Percentiles rank a stretch among this genome's conserved stretches.
Conservation (phyloP, 2,888 invertebrate genomes). For the Glyphotaelius pellucidus region DNA sequence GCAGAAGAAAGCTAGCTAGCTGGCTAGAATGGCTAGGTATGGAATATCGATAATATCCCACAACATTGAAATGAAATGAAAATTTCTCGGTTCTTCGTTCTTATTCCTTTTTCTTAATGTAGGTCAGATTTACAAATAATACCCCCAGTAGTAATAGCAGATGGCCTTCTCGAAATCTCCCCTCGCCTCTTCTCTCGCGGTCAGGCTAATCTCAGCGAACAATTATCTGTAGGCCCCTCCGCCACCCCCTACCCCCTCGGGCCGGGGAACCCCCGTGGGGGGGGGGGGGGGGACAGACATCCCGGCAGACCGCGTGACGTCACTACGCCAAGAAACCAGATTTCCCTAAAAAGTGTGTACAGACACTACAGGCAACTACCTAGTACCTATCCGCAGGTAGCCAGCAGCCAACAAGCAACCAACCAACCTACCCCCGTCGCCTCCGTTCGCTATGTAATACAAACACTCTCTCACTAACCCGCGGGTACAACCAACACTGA, state of each 20-base stretch:
- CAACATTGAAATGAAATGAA: background rate
- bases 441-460: slow-evolving; percentile 32
- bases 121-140: slow-evolving; percentile 45
- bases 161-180: slow-evolving; percentile 27
- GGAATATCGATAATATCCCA: background rate
- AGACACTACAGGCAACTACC: slow-evolving; percentile 38
- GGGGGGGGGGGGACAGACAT: slow-evolving; percentile 56
- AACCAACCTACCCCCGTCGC: slow-evolving; percentile 26
- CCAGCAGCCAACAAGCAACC: background rate
- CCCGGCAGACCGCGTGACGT: slow-evolving; percentile 65
- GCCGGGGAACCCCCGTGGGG: slow-evolving; percentile 58
- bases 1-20: background rate
- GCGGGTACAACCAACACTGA: slow-evolving; percentile 21
- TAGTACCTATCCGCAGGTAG: slow-evolving; percentile 37
- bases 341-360: slow-evolving; percentile 62
- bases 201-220: slow-evolving; percentile 59
- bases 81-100: background rate
- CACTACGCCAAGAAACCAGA: slow-evolving; percentile 60
- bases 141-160: slow-evolving; percentile 38
- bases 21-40: background rate
- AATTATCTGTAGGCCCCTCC: slow-evolving; percentile 49
- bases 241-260: slow-evolving; percentile 44
- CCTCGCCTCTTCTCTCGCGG: slow-evolving; percentile 53
- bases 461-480: slow-evolving; percentile 47
- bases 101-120: slow-evolving; percentile 37